phyloP scores from a whole-genome alignment of 2,113 vertebrate species.

The Dascyllus trimaculatus region DNA sequence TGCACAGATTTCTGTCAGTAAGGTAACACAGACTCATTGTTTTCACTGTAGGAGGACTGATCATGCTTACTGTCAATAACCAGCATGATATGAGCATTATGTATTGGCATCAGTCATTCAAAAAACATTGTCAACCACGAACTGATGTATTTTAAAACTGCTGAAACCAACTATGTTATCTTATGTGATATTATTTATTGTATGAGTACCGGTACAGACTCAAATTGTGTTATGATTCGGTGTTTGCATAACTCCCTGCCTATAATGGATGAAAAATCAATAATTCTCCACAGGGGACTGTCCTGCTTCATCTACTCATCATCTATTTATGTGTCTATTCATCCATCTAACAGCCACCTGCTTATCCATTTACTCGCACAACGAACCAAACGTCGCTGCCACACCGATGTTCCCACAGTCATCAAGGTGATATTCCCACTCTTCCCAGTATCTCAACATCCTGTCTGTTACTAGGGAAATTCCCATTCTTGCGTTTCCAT shows the following conservation, averaged over 20 bases:
- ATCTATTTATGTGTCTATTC: conserved; percentile 23
- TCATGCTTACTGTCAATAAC: no score
- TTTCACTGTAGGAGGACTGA: no score
- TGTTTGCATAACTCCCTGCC: conserved; percentile 33
- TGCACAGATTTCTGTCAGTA: no score
- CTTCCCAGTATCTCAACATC: conserved; percentile 49
- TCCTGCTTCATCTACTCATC: conserved; percentile 23
- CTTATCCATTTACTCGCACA: neutral
- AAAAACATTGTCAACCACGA: no score
- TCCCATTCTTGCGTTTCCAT: conserved; percentile 73
- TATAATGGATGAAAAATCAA: conserved; percentile 43
- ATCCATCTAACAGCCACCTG: neutral
- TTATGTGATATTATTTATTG: neutral
- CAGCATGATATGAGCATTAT: no score
- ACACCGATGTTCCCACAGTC: conserved; percentile 12
- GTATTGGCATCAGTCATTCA: no score
- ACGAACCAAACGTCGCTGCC: neutral
- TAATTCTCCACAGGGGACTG: conserved; percentile 4
- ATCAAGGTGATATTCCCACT: conserved; percentile 66
- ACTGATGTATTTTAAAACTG: neutral
- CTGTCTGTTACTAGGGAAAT: conserved; percentile 79
- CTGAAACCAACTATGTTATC: neutral
- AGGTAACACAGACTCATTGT: no score
- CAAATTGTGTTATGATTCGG: conserved; percentile 10
- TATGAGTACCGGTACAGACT: neutral